These are phyloP conservation scores for Apodemus sylvaticus DNA, from an alignment of 2,113 vertebrate genomes.

Conservation along the genomic window DNA sequence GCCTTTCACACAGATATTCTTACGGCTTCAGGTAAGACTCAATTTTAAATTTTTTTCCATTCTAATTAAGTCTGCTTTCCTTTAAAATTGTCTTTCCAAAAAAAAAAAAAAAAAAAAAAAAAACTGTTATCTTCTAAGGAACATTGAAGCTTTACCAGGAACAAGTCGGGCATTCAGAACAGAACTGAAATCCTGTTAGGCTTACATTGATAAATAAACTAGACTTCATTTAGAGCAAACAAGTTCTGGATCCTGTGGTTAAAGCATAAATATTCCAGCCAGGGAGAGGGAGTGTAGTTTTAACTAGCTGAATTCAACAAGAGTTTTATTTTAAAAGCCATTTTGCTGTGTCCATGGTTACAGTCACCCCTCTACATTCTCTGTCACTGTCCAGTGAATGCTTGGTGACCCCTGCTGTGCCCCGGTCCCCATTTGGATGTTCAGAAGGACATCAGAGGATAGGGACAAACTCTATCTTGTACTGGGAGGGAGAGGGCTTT, in stretches of 20 bases:
- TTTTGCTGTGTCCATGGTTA: not conserved
- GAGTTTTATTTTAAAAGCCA: not conserved
- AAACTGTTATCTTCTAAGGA: not conserved
- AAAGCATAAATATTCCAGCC: not conserved
- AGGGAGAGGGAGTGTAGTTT: not conserved
- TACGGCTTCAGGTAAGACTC: slow-evolving; percentile 93
- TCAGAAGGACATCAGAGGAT: not conserved
- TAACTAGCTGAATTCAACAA: not conserved
- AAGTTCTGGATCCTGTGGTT: not conserved
- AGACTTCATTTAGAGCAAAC: not conserved
- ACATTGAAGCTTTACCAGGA: not conserved
- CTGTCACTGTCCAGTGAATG: not conserved
- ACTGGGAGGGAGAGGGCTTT: not conserved
- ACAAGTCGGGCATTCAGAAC: not conserved
- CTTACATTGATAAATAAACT: not conserved
- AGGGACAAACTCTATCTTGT: not conserved
- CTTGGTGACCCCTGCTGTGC: not conserved
- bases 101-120: too few species aligned
- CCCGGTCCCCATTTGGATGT: not conserved
- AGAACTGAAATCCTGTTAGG: not conserved
- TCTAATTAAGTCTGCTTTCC: not conserved
- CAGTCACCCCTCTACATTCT: not conserved
- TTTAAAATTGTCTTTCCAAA: slow-evolving; percentile 22
- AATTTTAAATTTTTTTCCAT: not conserved
- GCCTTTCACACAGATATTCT: slow-evolving; percentile 98